Evolutionary conservation across 2,113 vertebrate genomes (phyloP).

Genomic region (Pavo muticus): DNA sequence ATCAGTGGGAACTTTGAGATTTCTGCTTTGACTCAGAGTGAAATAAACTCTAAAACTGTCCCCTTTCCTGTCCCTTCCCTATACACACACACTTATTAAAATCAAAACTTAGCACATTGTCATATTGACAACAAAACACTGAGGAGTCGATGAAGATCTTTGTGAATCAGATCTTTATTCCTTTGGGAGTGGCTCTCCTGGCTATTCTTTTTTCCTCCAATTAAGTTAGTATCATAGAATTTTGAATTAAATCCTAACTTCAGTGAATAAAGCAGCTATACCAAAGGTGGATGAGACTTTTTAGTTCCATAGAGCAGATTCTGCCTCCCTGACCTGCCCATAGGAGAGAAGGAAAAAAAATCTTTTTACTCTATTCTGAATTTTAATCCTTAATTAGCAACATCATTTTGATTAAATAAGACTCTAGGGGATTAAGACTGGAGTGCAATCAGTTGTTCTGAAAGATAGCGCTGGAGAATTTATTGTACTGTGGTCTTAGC

Average conservation of each 20-base stretch:
- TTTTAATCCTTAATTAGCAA: constrained; percentile 87
- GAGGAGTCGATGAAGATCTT: constrained; percentile 18
- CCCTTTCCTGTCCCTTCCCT: not conserved
- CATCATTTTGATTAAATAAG: constrained; percentile 84
- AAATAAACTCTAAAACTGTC: not conserved
- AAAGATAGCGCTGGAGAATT: constrained; percentile 80
- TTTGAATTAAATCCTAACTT: constrained; percentile 72
- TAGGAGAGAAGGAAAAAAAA: constrained; percentile 52
- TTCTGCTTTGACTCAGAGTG: not conserved
- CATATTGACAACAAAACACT: constrained; percentile 25
- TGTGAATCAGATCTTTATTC: not conserved
- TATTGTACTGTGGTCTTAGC: constrained; percentile 79
- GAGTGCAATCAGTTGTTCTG: constrained; percentile 79
- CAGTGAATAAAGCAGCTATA: constrained; percentile 67
- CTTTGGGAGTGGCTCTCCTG: constrained; percentile 12
- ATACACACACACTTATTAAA: not conserved
- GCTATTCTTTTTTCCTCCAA: constrained; percentile 8
- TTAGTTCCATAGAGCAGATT: constrained; percentile 62
- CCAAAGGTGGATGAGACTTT: constrained; percentile 56
- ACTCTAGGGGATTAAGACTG: constrained; percentile 78
- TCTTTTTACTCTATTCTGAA: constrained; percentile 68
- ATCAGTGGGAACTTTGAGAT: not conserved
- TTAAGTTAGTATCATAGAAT: constrained; percentile 66
- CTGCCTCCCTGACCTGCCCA: constrained; percentile 77
- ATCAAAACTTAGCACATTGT: constrained; percentile 5